Percentiles rank a stretch among this genome's conserved stretches.
Evolutionary conservation across 2,888 invertebrate genomes (phyloP).

Genomic region (Phragmatobia fuliginosa): DNA sequence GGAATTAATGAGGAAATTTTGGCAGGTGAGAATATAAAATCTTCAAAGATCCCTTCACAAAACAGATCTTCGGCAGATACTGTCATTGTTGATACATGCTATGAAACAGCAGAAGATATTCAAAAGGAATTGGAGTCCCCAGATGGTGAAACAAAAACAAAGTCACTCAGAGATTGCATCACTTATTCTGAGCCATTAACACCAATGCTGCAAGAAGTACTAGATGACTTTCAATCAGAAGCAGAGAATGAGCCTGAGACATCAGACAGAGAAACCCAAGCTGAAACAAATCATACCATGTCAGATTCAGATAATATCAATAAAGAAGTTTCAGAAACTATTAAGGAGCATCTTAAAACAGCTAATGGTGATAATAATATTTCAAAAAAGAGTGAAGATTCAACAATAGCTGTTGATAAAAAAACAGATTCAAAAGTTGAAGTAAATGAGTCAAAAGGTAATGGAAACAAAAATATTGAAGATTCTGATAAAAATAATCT

Average conservation of each 20-base stretch:
- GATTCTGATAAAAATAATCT: constrained; percentile 1
- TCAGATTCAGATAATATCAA: constrained; percentile 33
- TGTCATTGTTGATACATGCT: constrained; percentile 68
- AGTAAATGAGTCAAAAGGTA: not conserved
- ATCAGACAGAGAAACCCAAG: constrained; percentile 59
- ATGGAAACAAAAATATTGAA: constrained; percentile 10
- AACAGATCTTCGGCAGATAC: constrained; percentile 78
- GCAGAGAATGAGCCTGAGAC: constrained; percentile 67
- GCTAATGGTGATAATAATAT: constrained; percentile 24
- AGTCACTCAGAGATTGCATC: constrained; percentile 69
- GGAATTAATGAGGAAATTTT: constrained; percentile 56
- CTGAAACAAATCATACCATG: constrained; percentile 62
- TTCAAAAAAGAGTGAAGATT: constrained; percentile 7
- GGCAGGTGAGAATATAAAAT: constrained; percentile 73
- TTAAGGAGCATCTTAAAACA: constrained; percentile 33
- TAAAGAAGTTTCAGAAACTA: constrained; percentile 33
- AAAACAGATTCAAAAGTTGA: not conserved
- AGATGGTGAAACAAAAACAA: constrained; percentile 21
- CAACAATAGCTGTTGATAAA: not conserved
- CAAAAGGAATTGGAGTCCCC: constrained; percentile 63
- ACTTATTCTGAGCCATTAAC: constrained; percentile 72
- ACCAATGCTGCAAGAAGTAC: constrained; percentile 69
- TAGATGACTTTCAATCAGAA: constrained; percentile 74
- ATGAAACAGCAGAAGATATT: constrained; percentile 70
- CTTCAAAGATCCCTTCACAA: constrained; percentile 63